Evolutionary conservation across 1,140 invertebrate genomes (phyloP), one percentile per base, ranked within the genome.

Genomic region (Diachasma alloeum): DNA sequence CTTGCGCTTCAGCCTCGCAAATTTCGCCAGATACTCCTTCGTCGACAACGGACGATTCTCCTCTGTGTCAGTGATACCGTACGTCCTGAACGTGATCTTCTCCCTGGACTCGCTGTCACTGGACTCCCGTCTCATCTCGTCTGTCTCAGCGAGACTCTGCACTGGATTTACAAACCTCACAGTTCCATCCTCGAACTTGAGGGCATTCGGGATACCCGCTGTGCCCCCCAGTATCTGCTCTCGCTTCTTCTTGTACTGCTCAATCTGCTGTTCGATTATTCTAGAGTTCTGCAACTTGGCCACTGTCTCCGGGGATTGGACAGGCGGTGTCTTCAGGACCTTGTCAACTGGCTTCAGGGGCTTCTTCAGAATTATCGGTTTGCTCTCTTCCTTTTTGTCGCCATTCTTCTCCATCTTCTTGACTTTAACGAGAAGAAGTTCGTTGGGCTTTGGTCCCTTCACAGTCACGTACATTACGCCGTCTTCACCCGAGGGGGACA

Each of bases 381-480:
- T 19, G 37, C 83, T 84, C 15, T 86, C 83, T 6, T 75, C 78
- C 76, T 85, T 90, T 17, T 83, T 86, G 0, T 88, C 87, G 0
- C 69, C 9, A n/a, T 79, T 76, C 77, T 90, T 89, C 19, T 88
- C 86, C 85, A 89, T 87, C 76, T 88, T 90, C 76, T 89, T 89
- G 4, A 90, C 87, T 78, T 90, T 90, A 5, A 90, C 87, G 17
- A 90, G 80, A 56, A 90, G 80, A 74, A 89, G 39, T 78, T 89
- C 88, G 76, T 89, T 89, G 0, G 89, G 88, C 53, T 86, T 89
- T 0, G 87, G 80, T 31, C 89, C 89, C 36, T 89, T 88, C 4
- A 89, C 85, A n/a, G 87, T 90, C 24, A 90, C 87, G 53, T 90
- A 90, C 87, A 90, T 89, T 24, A 90, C 84, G 15, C 87, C 88